Evolutionary conservation across 1,140 invertebrate species (phyloP).

Genomic region (Melanaphis sacchari): DNA sequence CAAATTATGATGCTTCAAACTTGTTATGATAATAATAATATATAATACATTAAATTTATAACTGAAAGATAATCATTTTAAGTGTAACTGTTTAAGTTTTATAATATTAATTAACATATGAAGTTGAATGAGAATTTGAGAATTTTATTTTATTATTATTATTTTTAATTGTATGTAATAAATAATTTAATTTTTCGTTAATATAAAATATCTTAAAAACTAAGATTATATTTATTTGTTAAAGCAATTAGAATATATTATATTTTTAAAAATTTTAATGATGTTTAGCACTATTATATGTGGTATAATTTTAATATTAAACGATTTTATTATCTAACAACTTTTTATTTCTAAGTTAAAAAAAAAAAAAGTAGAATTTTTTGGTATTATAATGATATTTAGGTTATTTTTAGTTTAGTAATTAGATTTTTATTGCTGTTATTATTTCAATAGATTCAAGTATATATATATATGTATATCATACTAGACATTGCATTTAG

Average conservation of each 20-base stretch:
- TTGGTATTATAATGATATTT: background rate
- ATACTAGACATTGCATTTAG: background rate
- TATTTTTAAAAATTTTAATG: no score
- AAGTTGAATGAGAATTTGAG: no score
- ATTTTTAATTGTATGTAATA: background rate
- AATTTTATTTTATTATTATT: background rate
- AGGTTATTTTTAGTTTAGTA: background rate
- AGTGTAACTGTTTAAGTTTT: background rate
- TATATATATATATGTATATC: background rate
- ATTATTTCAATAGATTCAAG: background rate
- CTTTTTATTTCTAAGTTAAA: background rate
- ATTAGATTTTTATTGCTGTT: background rate
- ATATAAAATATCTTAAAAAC: background rate
- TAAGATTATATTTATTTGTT: background rate
- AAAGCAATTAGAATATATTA: no score
- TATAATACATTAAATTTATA: background rate
- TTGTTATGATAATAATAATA: background rate
- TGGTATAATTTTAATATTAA: background rate
- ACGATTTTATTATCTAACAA: background rate
- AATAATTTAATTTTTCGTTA: background rate
- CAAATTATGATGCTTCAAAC: background rate
- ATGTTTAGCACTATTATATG: no score
- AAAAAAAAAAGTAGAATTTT: background rate
- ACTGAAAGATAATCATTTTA: background rate
- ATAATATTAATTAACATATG: background rate